A percentile compares a stretch with the other conserved stretches of the same genome.
These are phyloP conservation scores for Mesocricetus auratus DNA, from an alignment of 2,113 vertebrate species.

Conservation along the genomic window DNA sequence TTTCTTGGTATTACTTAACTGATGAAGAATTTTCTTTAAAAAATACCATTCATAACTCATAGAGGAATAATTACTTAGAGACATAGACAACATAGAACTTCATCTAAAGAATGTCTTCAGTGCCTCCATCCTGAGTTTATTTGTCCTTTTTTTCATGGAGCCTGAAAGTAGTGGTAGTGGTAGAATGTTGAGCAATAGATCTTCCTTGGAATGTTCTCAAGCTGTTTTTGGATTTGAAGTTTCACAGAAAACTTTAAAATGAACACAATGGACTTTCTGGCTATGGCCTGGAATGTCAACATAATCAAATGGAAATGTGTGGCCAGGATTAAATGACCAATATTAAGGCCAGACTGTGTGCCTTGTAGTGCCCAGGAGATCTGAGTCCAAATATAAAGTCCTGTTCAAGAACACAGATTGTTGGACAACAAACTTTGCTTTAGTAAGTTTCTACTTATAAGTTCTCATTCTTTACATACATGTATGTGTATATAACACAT, in stretches of 20 bases:
- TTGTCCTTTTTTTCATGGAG: not conserved
- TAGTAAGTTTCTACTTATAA: not conserved
- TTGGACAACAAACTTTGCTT: constrained; percentile 44
- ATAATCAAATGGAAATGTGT: constrained; percentile 63
- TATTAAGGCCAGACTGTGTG: constrained; percentile 35
- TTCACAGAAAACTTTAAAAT: constrained; percentile 78
- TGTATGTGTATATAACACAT: not conserved
- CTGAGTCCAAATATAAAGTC: not conserved
- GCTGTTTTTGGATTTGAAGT: constrained; percentile 71
- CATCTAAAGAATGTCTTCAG: not conserved
- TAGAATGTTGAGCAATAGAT: constrained; percentile 47
- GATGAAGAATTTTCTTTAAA: constrained; percentile 68
- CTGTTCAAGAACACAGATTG: constrained; percentile 24
- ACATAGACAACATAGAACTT: not conserved
- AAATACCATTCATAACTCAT: not conserved
- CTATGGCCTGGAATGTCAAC: constrained; percentile 73
- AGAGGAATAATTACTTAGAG: constrained; percentile 1
- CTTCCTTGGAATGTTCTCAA: constrained; percentile 68
- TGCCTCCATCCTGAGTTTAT: not conserved
- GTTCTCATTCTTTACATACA: not conserved
- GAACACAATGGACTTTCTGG: constrained; percentile 47
- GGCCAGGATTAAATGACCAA: constrained; percentile 30
- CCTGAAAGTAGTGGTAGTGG: not conserved
- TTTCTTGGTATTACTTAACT: constrained; percentile 63
- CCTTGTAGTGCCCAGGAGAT: constrained; percentile 2